These are phyloP conservation scores for Trichacis sp. DNA, from an alignment of 2,888 invertebrate genomes.

Conservation along the genomic window DNA sequence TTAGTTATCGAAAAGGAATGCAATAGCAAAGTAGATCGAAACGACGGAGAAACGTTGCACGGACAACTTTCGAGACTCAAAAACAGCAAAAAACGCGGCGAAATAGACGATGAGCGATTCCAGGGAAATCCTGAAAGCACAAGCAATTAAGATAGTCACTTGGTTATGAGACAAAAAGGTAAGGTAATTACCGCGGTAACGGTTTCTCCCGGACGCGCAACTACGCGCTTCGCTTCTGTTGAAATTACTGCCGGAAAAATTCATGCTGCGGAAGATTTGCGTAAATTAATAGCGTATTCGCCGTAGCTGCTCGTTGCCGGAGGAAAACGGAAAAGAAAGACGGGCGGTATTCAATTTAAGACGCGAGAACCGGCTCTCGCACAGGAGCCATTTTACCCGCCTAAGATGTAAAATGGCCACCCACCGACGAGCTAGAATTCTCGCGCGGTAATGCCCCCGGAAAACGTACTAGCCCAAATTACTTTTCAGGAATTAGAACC, in stretches of 20 bases:
- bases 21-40: no score
- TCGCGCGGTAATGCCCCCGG: neutral
- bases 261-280: constrained; percentile 60
- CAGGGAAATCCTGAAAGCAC: constrained; percentile 51
- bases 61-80: neutral
- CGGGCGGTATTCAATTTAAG: constrained; percentile 39
- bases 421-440: constrained; percentile 12
- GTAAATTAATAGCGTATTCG: constrained; percentile 58
- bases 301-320: constrained; percentile 15
- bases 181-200: constrained; percentile 63
- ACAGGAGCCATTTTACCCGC: constrained; percentile 16
- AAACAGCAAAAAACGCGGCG: constrained; percentile 1
- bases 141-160: constrained; percentile 64
- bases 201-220: constrained; percentile 38
- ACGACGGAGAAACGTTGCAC: no score
- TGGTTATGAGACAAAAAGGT: constrained; percentile 64
- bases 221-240: constrained; percentile 48
- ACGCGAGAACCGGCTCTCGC: constrained; percentile 20
- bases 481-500: constrained; percentile 21
- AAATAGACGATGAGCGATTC: constrained; percentile 16
- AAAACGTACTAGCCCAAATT: constrained; percentile 11
- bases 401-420: constrained; percentile 24
- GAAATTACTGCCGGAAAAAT: constrained; percentile 61
- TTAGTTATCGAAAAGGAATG: no score
- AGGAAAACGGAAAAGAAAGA: constrained; percentile 20